Base-by-base conservation (phyloP, 2,113 vertebrate species). In the Leptosomus discolor region DNA sequence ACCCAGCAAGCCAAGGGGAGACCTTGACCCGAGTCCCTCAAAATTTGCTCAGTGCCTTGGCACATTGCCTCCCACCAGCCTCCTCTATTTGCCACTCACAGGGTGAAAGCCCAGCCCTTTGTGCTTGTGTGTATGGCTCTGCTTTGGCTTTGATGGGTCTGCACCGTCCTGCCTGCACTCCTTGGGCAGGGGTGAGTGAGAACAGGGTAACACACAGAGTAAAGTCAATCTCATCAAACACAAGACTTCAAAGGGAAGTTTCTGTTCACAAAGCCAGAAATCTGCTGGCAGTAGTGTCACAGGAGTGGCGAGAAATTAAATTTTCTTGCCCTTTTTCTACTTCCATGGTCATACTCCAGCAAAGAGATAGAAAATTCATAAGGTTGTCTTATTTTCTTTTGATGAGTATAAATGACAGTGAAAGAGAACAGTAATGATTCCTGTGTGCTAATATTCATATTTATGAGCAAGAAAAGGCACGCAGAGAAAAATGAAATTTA, bases 11-110 rank as follows among this genome's bases (percentile, higher is more conserved):
- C n/a, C 64, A 92, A 80, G 81, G 63, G 23, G 77, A 91, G 50
- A 88, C 88, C 70, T 94, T 93, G 92, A 85, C 39, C 32, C 0
- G 4, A 68, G 27, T 94, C 45, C 2, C 17, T 86, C 34, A 53
- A 30, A 94, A 94, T 89, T 76, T 82, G 27, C 36, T 84, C 0
- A 1, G 67, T 26, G 10, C 57, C 50, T 90, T 91, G 92, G 81
- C 86, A 85, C 10, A 2, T 11, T 65, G 45, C 84, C 81, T 79
- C 30, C 46, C 26, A 29, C 29, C 23, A n/a, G 12, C 11, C 74
- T 92, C 41, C 57, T 91, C 48, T 94, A 11, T 94, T 95, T 94
- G n/a, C 50, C 21, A 92, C 95, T 96, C 65, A 82, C 65, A 82
- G 61, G 48, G 34, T 46, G 56, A 69, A 82, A 91, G n/a, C 65